Percentiles rank a stretch among this genome's conserved stretches.
These are phyloP conservation scores for Phocides pigmalion DNA, from an alignment of 1,140 invertebrate species.

Conservation along the genomic window DNA sequence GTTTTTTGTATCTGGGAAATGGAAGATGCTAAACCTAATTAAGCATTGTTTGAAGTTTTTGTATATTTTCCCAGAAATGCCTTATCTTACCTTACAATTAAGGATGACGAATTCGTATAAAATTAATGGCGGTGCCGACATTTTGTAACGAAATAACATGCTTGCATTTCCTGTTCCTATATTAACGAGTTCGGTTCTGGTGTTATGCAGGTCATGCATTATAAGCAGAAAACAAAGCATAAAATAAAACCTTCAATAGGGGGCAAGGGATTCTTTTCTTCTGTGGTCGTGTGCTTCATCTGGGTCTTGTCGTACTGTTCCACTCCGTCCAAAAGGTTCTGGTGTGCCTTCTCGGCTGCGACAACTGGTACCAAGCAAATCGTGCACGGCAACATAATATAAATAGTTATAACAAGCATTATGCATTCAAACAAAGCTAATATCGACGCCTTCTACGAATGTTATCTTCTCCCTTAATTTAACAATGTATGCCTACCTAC, in stretches of 20 bases:
- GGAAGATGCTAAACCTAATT: no score
- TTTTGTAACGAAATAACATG: neutral
- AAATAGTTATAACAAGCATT: conserved; percentile 33
- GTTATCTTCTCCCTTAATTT: no score
- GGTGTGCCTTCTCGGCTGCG: conserved; percentile 88
- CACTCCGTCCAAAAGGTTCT: conserved; percentile 88
- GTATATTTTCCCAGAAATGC: no score
- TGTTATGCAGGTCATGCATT: neutral
- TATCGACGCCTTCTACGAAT: conserved; percentile 1
- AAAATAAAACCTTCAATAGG: conserved; percentile 85
- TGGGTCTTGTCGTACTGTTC: conserved; percentile 88
- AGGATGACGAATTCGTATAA: neutral
- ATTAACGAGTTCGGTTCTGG: no score
- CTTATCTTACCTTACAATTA: neutral
- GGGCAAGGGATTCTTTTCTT: conserved; percentile 91
- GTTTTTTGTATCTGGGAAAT: no score
- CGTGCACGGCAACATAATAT: conserved; percentile 67
- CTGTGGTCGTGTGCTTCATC: conserved; percentile 90
- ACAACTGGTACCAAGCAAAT: conserved; percentile 84
- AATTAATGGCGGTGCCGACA: no score
- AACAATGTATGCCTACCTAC: no score
- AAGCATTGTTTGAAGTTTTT: no score
- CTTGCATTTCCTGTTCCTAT: neutral
- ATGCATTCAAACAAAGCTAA: conserved; percentile 13
- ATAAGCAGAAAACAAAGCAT: conserved; percentile 38